Evolutionary conservation across 2,797 vertebrate species (phyloP), one percentile per base, ranked within the genome.

Genomic region (Syngnathus acus): DNA sequence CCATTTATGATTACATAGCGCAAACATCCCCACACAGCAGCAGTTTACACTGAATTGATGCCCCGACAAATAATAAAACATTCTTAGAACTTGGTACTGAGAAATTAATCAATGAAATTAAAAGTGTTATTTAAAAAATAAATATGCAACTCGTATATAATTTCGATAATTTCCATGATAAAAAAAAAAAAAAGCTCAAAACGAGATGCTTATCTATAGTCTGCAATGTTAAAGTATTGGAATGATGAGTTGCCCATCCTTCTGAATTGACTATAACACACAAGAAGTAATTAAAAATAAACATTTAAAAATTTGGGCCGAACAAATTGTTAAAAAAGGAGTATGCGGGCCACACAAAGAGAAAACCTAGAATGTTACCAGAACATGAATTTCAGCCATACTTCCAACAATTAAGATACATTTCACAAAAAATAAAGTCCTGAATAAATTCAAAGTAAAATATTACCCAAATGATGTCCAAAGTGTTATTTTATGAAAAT

Each of bases 21-120:
- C 55, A 59, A 59, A 39, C 57, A 39, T 45, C 11, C 10, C 53
- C 19, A 26, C 7, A 9, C 50, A 51, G 7, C 17, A n/a, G 5
- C 50, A 51, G 50, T 51, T 7, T n/a, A 54, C 11, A 26, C n/a
- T 23, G 51, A 48, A 17, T 10, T 19, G 16, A 50, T 11, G 32
- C 14, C 32, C 7, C 14, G 16, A 38, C 26, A 58, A 58, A 58
- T 19, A 58, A 37, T 17, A 9, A 26, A 26, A 26, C 5, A 58
- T 37, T 16, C 6, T 17, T 38, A 37, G 26, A 58, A n/a, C n/a
- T n/a, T n/a, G 17, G 1, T 7, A 9, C 37, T 58, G 32, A 16
- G 26, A 37, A 58, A 58, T 37, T 2, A 38, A 58, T 6, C 9
- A 8, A 71, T n/a, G 64, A 77, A 62, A 68, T 0, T 26, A 26